A percentile compares a stretch with the other conserved stretches of the same genome.
phyloP scores from a whole-genome alignment of 2,113 vertebrate species.

The Sakesphorus luctuosus region DNA sequence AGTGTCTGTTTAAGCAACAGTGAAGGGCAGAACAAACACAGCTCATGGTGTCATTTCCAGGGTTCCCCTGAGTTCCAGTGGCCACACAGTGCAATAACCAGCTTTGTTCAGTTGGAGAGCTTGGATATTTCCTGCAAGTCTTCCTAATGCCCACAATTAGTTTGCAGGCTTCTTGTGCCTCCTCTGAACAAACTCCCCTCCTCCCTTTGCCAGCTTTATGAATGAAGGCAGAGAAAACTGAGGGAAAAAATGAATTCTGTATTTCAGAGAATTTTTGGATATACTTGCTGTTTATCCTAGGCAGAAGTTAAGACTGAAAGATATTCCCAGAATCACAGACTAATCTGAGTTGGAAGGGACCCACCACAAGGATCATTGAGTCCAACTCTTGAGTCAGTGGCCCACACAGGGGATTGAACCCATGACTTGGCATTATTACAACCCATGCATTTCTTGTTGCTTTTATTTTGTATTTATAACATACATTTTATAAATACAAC shows the following conservation, averaged over 20 bases:
- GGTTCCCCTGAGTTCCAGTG: not conserved
- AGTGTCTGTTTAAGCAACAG: not conserved
- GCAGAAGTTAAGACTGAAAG: not conserved
- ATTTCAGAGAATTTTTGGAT: not conserved
- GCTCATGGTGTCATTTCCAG: not conserved
- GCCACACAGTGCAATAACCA: not conserved
- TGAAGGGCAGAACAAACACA: conserved; percentile 1
- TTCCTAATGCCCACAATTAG: not conserved
- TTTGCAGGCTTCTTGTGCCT: not conserved
- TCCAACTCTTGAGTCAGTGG: too few species aligned
- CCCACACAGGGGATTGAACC: too few species aligned
- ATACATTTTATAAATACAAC: not conserved
- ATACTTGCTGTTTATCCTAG: not conserved
- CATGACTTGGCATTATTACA: too few species aligned
- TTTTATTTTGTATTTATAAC: not conserved
- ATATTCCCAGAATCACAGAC: not conserved
- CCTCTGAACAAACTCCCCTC: not conserved
- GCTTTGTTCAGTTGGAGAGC: not conserved
- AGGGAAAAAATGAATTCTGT: not conserved
- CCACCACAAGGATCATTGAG: too few species aligned
- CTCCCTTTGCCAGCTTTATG: not conserved
- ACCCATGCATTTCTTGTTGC: not conserved
- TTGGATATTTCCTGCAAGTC: not conserved
- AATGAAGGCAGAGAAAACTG: not conserved
- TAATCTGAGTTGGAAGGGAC: too few species aligned